phyloP scores from a whole-genome alignment of 2,113 vertebrate genomes.

The Hyperoodon ampullatus region DNA sequence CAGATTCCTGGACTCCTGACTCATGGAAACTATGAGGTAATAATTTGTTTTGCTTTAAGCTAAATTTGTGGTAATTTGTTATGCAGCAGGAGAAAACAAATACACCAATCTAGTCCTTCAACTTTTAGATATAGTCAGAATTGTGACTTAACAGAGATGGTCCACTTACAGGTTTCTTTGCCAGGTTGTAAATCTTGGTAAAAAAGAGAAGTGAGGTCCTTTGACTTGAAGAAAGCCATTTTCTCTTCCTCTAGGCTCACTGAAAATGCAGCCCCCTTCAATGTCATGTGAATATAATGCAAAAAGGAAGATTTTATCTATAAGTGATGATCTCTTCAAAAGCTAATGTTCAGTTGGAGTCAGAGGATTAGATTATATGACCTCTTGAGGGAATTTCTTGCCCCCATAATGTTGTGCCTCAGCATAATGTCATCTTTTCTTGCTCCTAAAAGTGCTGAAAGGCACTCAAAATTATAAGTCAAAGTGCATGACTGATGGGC shows the following conservation, averaged over 20 bases:
- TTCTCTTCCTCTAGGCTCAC: constrained; percentile 57
- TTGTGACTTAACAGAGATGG: not conserved
- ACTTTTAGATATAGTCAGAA: not conserved
- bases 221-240: constrained; percentile 58
- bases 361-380: constrained; percentile 76
- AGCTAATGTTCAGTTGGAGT: constrained; percentile 64
- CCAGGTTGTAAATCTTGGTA: constrained; percentile 51
- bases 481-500: constrained; percentile 79
- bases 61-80: not conserved
- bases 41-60: not conserved
- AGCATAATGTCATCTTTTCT: constrained; percentile 73
- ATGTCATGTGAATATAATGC: constrained; percentile 69
- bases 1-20: not conserved
- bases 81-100: not conserved
- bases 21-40: not conserved
- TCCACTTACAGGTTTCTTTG: constrained; percentile 17
- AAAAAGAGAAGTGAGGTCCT: constrained; percentile 19
- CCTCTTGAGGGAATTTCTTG: constrained; percentile 75
- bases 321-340: constrained; percentile 76
- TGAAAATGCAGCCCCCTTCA: constrained; percentile 56
- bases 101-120: not conserved
- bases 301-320: constrained; percentile 71
- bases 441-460: constrained; percentile 75
- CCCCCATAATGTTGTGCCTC: constrained; percentile 65
- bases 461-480: constrained; percentile 79